A percentile compares a stretch with the other conserved stretches of the same genome.
Evolutionary conservation across 2,797 vertebrate genomes (phyloP).

Genomic region (Aeoliscus strigatus): DNA sequence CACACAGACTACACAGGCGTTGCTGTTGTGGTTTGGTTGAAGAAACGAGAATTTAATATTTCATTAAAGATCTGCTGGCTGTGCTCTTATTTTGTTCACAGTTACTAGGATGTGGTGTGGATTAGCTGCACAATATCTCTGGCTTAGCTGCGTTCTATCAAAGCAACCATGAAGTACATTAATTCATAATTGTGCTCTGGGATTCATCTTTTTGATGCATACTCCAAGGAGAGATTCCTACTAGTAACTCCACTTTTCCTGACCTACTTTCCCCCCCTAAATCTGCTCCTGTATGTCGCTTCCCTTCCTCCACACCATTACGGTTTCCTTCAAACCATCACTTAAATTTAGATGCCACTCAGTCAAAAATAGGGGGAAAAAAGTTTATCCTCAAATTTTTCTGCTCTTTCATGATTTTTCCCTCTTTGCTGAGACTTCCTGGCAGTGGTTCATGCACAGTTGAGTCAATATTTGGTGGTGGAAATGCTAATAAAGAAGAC

Average conservation of each 20-base stretch:
- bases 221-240: constrained; percentile 19
- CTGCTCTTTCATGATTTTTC: constrained; percentile 15
- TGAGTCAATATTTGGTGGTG: constrained; percentile 45
- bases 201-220: constrained; percentile 24
- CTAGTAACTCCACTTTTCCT: constrained; percentile 16
- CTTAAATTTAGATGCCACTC: constrained; percentile 38
- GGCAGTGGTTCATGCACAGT: constrained; percentile 16
- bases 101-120: constrained; percentile 29
- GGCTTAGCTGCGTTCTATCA: constrained; percentile 13
- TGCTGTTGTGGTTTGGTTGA: too few species aligned
- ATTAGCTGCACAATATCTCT: constrained; percentile 12
- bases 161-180: constrained; percentile 43
- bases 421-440: constrained; percentile 6
- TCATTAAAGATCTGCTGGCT: too few species aligned
- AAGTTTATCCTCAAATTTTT: constrained; percentile 31
- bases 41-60: too few species aligned
- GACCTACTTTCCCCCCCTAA: constrained; percentile 29
- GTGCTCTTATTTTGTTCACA: constrained; percentile 8
- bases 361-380: constrained; percentile 25
- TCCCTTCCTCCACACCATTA: constrained; percentile 19
- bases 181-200: constrained; percentile 39
- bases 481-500: constrained; percentile 31
- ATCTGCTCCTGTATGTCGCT: constrained; percentile 16
- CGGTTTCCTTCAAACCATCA: constrained; percentile 35
- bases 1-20: too few species aligned